phyloP scores from a whole-genome alignment of 2,113 vertebrate species.

The Lepisosteus oculatus region DNA sequence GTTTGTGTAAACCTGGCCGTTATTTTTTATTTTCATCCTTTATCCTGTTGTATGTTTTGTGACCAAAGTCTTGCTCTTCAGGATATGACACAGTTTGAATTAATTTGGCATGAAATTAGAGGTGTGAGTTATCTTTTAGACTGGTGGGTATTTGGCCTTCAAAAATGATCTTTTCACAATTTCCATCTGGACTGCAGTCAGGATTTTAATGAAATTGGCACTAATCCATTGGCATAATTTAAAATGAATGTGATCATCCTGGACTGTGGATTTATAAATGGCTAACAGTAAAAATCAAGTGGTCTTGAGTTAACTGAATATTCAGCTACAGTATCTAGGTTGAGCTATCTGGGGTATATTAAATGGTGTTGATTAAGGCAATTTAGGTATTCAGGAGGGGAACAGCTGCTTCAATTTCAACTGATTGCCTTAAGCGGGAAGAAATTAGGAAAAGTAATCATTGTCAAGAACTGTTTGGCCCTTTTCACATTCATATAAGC shows the following conservation, averaged over 20 bases:
- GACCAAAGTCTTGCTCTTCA: not conserved
- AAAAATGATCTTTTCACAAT: not conserved
- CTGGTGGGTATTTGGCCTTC: not conserved
- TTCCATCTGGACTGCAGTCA: slow-evolving; percentile 25
- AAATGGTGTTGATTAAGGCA: slow-evolving; percentile 70
- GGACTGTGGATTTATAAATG: slow-evolving; percentile 48
- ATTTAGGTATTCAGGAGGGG: slow-evolving; percentile 55
- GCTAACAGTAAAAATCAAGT: slow-evolving; percentile 19
- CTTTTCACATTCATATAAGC: slow-evolving; percentile 26
- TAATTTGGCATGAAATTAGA: not conserved
- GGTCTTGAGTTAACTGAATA: slow-evolving; percentile 18
- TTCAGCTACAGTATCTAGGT: slow-evolving; percentile 3
- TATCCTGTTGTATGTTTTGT: not conserved
- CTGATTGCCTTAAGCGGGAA: slow-evolving; percentile 66
- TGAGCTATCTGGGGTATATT: slow-evolving; percentile 39
- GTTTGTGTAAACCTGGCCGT: no score
- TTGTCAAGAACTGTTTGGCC: slow-evolving; percentile 66
- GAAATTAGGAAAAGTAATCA: slow-evolving; percentile 58
- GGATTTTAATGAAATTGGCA: slow-evolving; percentile 47
- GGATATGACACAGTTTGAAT: not conserved
- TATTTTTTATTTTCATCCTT: not conserved
- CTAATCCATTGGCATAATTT: slow-evolving; percentile 42
- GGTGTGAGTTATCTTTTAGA: not conserved
- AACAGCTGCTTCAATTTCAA: slow-evolving; percentile 68
- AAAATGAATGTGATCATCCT: slow-evolving; percentile 64